Percentiles rank a stretch among this genome's conserved stretches.
Evolutionary conservation across 2,888 invertebrate species (phyloP).

Genomic region (Lacanobia wlatinum): DNA sequence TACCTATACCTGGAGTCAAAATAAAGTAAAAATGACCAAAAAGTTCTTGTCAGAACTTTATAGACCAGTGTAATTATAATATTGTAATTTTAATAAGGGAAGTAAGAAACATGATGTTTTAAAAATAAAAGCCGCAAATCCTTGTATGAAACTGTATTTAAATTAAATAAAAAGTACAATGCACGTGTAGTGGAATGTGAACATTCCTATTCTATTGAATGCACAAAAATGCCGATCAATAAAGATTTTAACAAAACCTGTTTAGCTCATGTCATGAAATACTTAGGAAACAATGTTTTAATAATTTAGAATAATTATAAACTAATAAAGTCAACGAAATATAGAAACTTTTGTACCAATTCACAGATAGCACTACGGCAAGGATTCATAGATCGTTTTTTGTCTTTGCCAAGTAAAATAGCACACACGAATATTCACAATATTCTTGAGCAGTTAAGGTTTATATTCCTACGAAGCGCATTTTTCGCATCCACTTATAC

Average conservation of each 20-base stretch:
- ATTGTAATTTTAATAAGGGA: too few relatives aligned
- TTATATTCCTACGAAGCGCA: neutral
- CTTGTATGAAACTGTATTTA: slow-evolving; percentile 41
- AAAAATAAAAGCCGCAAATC: slow-evolving; percentile 33
- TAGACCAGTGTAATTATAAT: too few relatives aligned
- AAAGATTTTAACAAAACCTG: slow-evolving; percentile 13
- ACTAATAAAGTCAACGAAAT: slow-evolving; percentile 32
- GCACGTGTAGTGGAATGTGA: slow-evolving; percentile 49
- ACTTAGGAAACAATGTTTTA: slow-evolving; percentile 13
- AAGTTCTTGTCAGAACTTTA: too few relatives aligned
- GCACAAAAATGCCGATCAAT: slow-evolving; percentile 35
- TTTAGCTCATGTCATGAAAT: slow-evolving; percentile 33
- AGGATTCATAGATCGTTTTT: neutral
- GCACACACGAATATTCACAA: neutral
- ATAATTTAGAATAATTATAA: slow-evolving; percentile 44
- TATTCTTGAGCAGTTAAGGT: neutral
- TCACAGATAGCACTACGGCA: slow-evolving; percentile 10
- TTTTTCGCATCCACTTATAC: neutral
- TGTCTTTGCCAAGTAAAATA: too few relatives aligned
- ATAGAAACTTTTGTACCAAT: slow-evolving; percentile 9
- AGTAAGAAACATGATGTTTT: neutral
- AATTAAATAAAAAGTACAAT: slow-evolving; percentile 42
- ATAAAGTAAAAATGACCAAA: too few relatives aligned
- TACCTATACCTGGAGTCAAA: too few relatives aligned
- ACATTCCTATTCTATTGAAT: slow-evolving; percentile 48